Percentiles rank a stretch among this genome's conserved stretches.
These are phyloP conservation scores for Oncorhynchus gorbuscha DNA, from an alignment of 2,113 vertebrate genomes.

Conservation along the genomic window DNA sequence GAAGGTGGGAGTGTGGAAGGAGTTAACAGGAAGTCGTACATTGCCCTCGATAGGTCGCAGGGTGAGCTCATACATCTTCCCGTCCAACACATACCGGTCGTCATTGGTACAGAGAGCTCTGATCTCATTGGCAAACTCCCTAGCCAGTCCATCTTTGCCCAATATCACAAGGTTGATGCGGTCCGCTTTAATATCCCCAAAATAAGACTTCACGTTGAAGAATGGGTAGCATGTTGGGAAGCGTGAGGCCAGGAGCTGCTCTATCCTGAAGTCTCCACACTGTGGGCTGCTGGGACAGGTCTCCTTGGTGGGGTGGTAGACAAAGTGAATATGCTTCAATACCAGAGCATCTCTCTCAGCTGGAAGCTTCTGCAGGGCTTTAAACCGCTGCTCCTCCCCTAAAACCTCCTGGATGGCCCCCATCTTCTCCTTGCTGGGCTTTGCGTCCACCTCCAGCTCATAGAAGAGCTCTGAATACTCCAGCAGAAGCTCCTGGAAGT, in stretches of 20 bases:
- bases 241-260: constrained; percentile 82
- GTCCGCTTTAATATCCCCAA: constrained; percentile 79
- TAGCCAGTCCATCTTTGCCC: constrained; percentile 92
- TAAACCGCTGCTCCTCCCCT: constrained; percentile 92
- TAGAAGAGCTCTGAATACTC: constrained; percentile 98
- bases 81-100: constrained; percentile 93
- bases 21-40: constrained; percentile 93
- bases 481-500: constrained; percentile 93
- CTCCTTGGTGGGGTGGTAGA: constrained; percentile 96
- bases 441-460: constrained; percentile 94
- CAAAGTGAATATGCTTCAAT: constrained; percentile 97
- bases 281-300: constrained; percentile 87
- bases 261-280: constrained; percentile 88
- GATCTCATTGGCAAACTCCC: constrained; percentile 96
- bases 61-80: constrained; percentile 94
- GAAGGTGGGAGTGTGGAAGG: constrained; percentile 93
- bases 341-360: constrained; percentile 94
- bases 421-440: constrained; percentile 99
- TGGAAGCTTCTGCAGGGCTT: constrained; percentile 90
- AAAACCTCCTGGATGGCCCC: constrained; percentile 95
- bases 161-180: constrained; percentile 93
- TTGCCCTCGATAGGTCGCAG: constrained; percentile 95
- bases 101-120: constrained; percentile 93
- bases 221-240: constrained; percentile 81
- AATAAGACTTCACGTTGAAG: constrained; percentile 79